Evolutionary conservation across 2,888 invertebrate species (phyloP), one percentile per base, ranked within the genome.

Genomic region (Xanthia togata): DNA sequence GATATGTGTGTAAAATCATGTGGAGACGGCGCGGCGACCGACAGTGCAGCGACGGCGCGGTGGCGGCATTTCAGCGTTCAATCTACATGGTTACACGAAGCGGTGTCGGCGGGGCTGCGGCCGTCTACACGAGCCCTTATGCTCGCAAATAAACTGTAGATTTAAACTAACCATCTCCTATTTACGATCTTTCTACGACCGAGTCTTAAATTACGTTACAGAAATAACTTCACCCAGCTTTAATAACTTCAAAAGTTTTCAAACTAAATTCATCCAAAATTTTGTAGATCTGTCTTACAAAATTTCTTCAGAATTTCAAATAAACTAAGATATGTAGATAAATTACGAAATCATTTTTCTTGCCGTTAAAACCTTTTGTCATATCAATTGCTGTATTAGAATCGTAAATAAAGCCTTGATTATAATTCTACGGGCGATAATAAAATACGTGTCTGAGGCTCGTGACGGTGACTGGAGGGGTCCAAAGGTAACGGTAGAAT

Each of bases 381-480:
- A 60, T 31, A 35, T 67, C 60, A 17, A 55, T 55, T 35, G 17
- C 35, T 59, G 11, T 35, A 50, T 31, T 20, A 72, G 72, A 82
- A 47, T 75, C 50, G 31, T 67, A 78, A 72, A 87, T 62, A 77
- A 60, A 78, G 62, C 63, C 44, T 65, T 67, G 59, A 67, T 77
- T 67, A 35, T 84, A 79, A 81, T 81, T 75, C 63, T 26, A 72
- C 44, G 44, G 57, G 55, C 71, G 71, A 81, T 83, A 76, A 82
- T 82, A 86, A 78, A 76, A 81, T 77, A 73, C 65, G 38, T 69
- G 87, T 82, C 70, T 75, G 60, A 5, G n/a, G 79, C 76, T 76
- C 77, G 76, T 88, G 84, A 70, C 69, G 68, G 23, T 70, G 80
- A 81, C 76, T 79, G 72, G 74, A 70, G 59, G 68, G 67, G 55